Percentiles rank a stretch among this genome's conserved stretches.
phyloP scores from a whole-genome alignment of 2,113 vertebrate species.

The Bufo gargarizans region DNA sequence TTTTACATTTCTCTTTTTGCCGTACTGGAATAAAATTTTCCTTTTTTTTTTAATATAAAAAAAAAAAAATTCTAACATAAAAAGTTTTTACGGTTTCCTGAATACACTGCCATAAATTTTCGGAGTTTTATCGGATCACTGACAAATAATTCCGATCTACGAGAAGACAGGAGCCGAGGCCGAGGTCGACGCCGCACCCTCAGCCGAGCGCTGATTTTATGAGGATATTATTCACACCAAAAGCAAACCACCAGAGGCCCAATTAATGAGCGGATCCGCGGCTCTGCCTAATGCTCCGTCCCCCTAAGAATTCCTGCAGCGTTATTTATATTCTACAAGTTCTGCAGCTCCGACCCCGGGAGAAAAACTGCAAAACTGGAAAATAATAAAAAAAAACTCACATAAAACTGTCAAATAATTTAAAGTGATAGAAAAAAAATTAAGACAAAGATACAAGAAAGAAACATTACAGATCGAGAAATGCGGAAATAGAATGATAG shows the following conservation, averaged over 20 bases:
- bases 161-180: background rate
- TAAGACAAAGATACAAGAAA: too few relatives aligned
- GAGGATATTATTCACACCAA: constrained; percentile 41
- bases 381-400: background rate
- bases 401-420: background rate
- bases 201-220: constrained; percentile 8
- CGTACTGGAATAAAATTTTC: too few relatives aligned
- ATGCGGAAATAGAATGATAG: too few relatives aligned
- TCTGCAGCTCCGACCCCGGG: constrained; percentile 20
- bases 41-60: background rate
- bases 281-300: constrained; percentile 27
- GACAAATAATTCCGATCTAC: background rate
- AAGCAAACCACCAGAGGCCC: constrained; percentile 31
- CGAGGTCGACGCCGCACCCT: too few relatives aligned
- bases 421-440: background rate
- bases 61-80: too few relatives aligned
- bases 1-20: too few relatives aligned
- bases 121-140: background rate
- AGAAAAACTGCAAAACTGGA: background rate
- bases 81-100: too few relatives aligned
- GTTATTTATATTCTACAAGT: constrained; percentile 23
- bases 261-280: constrained; percentile 22
- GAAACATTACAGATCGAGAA: too few relatives aligned
- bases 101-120: background rate
- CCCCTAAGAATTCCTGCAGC: background rate